Conservation (phyloP, 2,888 invertebrate species). For the Leptura quadrifasciata region DNA sequence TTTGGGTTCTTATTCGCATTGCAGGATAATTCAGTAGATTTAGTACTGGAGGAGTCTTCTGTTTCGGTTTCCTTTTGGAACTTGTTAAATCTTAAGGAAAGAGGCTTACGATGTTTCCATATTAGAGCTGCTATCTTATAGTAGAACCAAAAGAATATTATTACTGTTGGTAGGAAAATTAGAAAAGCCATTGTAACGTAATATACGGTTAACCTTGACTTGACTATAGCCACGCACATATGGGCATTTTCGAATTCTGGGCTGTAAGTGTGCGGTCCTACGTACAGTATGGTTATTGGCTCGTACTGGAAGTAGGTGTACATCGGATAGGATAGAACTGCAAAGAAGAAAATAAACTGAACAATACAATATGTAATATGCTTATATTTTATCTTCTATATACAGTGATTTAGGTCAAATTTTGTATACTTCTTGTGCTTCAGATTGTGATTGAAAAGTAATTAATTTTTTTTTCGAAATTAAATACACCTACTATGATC, state of each 20-base stretch:
- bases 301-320: conserved; percentile 68
- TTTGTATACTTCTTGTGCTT: too few species aligned
- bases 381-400: too few species aligned
- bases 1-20: conserved; percentile 45
- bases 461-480: too few species aligned
- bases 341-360: conserved; percentile 50
- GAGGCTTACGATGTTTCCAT: conserved; percentile 73
- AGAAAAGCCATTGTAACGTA: conserved; percentile 66
- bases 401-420: too few species aligned
- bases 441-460: too few species aligned
- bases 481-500: too few species aligned
- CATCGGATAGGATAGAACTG: conserved; percentile 73
- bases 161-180: conserved; percentile 74
- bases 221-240: conserved; percentile 63
- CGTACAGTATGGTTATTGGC: conserved; percentile 63
- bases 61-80: conserved; percentile 53
- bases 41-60: conserved; percentile 62
- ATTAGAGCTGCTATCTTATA: conserved; percentile 75
- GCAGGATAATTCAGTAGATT: conserved; percentile 54
- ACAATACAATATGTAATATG: too few species aligned
- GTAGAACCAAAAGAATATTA: conserved; percentile 75
- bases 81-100: conserved; percentile 53
- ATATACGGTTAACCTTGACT: conserved; percentile 62
- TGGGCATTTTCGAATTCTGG: conserved; percentile 60
- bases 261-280: conserved; percentile 36